Base-by-base conservation (phyloP, 2,113 vertebrate genomes). In the Panurus biarmicus region DNA sequence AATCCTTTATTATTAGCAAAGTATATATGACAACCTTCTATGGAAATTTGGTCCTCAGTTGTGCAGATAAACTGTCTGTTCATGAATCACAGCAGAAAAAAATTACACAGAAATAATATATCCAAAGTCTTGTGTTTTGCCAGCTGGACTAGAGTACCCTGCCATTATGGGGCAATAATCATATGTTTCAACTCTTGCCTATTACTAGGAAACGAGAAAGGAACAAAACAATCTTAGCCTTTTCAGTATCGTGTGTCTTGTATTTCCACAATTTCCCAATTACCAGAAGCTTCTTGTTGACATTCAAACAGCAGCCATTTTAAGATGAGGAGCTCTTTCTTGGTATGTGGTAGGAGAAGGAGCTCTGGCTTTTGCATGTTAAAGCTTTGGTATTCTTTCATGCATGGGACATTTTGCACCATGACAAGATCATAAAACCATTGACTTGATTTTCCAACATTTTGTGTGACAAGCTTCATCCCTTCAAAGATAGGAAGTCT, bases 151-250 rank as follows among this genome's bases (percentile, higher is more conserved):
- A 69, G 53, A 86, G 53, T 88, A 71, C 92, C 65, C 75, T 95
- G 61, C 82, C 87, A 92, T 96, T 95, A 86, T 84, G 93, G 85
- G 79, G 84, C 87, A 86, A 85, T 97, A 95, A 96, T 97, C 57
- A 92, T 95, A 96, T 90, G 92, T 95, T 96, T 97, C 90, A 86
- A 45, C 48, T 95, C 75, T 93, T 81, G 79, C 72, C 75, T 94
- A 94, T 97, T 96, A 97, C 93, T 94, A 92, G 92, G 96, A 93
- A 91, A 97, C 10, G 2, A 90, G 87, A 80, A 88, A 78, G 82
- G 85, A 97, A 93, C 93, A 95, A 95, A 97, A 97, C 87, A 95
- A 14, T 65, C 38, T 90, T 81, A 56, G 82, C 28, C 65, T 88
- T 91, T 87, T 69, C 69, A 84, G 53, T 90, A 90, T 81, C 1